Evolutionary conservation across 1,140 invertebrate genomes (phyloP).

Genomic region (Acromyrmex echinatior): DNA sequence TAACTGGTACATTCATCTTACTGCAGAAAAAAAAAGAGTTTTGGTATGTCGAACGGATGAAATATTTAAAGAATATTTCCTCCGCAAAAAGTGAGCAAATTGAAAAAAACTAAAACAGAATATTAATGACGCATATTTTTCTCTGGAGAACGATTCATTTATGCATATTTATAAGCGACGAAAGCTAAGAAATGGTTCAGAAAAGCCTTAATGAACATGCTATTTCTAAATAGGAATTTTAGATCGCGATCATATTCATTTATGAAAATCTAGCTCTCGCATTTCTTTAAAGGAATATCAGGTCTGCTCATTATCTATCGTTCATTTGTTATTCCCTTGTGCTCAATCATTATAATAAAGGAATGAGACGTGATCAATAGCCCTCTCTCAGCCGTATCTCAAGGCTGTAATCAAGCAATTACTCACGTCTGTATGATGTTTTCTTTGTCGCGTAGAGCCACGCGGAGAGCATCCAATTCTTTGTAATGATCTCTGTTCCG

Average conservation of each 20-base stretch:
- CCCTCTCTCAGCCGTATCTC: neutral
- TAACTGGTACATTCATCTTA: no score
- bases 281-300: constrained; percentile 5
- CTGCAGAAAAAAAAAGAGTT: neutral
- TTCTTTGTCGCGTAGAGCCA: constrained; percentile 93
- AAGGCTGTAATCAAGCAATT: constrained; percentile 45
- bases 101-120: neutral
- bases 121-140: neutral
- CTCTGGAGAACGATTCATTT: neutral
- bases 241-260: constrained; percentile 9
- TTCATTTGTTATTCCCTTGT: constrained; percentile 9
- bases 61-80: neutral
- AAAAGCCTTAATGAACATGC: neutral
- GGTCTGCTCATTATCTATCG: neutral
- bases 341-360: constrained; percentile 30
- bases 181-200: constrained; percentile 24
- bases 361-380: constrained; percentile 27
- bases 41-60: neutral
- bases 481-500: constrained; percentile 87
- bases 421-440: constrained; percentile 91
- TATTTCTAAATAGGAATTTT: constrained; percentile 4
- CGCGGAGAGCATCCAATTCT: constrained; percentile 91
- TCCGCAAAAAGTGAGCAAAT: neutral
- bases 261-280: neutral
- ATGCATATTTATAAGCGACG: constrained; percentile 2